Evolutionary conservation across 2,888 invertebrate genomes (phyloP).

Genomic region (Lasius fuliginosus): DNA sequence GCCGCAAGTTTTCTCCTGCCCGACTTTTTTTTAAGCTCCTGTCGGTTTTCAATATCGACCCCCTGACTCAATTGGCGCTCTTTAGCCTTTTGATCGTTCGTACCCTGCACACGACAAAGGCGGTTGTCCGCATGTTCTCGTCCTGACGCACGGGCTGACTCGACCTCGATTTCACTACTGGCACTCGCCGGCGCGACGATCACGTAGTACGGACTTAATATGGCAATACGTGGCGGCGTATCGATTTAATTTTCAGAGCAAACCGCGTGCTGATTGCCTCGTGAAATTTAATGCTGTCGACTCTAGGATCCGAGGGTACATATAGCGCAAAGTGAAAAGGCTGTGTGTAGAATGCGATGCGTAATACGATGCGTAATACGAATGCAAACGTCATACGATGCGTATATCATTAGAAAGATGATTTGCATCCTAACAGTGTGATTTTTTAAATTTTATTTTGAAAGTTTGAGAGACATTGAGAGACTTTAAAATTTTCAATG

Average conservation of each 20-base stretch:
- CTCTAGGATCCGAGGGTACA: not conserved
- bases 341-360: not conserved
- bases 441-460: not conserved
- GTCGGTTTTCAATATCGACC: conserved; percentile 50
- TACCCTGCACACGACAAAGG: conserved; percentile 57
- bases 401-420: not conserved
- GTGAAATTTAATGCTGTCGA: conserved; percentile 48
- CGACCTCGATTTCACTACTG: conserved; percentile 71
- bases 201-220: conserved; percentile 56
- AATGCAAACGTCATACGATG: not conserved
- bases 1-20: conserved; percentile 27
- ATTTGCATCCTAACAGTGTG: not conserved
- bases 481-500: not conserved
- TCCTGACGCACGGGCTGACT: conserved; percentile 47
- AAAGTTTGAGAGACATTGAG: not conserved
- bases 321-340: not conserved
- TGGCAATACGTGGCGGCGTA: conserved; percentile 60
- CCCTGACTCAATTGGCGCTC: conserved; percentile 44
- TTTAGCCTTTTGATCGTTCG: conserved; percentile 65
- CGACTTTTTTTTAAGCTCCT: conserved; percentile 58
- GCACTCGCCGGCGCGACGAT: conserved; percentile 51
- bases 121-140: conserved; percentile 55
- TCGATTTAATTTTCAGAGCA: conserved; percentile 70
- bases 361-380: not conserved
- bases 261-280: conserved; percentile 48